A percentile compares a stretch with the other conserved stretches of the same genome.
Conservation (phyloP, 2,888 invertebrate species). For the Macaria liturata region DNA sequence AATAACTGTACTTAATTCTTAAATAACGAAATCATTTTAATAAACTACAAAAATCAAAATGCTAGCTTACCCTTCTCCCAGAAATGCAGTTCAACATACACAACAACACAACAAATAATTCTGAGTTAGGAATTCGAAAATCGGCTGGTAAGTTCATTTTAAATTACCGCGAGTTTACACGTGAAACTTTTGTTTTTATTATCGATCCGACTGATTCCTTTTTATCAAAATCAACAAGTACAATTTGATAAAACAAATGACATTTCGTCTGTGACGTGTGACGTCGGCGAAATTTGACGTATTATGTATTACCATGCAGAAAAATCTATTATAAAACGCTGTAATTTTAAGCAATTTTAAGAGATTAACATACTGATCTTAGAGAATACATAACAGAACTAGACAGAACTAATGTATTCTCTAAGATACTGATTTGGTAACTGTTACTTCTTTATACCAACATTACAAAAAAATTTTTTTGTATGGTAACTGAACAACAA, state of each 20-base stretch:
- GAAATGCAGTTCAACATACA: slow-evolving; percentile 43
- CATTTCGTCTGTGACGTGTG: neutral
- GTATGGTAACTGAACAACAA: neutral
- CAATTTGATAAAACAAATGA: neutral
- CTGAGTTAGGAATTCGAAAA: slow-evolving; percentile 33
- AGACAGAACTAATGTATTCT: no score
- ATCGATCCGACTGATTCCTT: slow-evolving; percentile 14
- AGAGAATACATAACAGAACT: no score
- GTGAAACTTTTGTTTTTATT: slow-evolving; percentile 26
- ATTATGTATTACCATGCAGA: no score
- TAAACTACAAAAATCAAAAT: slow-evolving; percentile 1
- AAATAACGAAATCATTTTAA: neutral
- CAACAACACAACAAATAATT: slow-evolving; percentile 43
- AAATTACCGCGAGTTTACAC: slow-evolving; percentile 12
- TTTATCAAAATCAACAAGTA: slow-evolving; percentile 20
- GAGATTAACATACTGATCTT: no score
- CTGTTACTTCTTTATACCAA: no score
- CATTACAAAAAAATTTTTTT: neutral
- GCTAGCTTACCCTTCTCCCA: slow-evolving; percentile 55
- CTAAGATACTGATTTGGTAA: no score
- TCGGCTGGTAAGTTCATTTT: slow-evolving; percentile 45
- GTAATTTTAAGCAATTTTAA: no score
- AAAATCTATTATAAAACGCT: no score
- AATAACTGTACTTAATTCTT: neutral
- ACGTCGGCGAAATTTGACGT: no score